Conservation (phyloP, 2,888 invertebrate genomes). For the Pyralis farinalis region DNA sequence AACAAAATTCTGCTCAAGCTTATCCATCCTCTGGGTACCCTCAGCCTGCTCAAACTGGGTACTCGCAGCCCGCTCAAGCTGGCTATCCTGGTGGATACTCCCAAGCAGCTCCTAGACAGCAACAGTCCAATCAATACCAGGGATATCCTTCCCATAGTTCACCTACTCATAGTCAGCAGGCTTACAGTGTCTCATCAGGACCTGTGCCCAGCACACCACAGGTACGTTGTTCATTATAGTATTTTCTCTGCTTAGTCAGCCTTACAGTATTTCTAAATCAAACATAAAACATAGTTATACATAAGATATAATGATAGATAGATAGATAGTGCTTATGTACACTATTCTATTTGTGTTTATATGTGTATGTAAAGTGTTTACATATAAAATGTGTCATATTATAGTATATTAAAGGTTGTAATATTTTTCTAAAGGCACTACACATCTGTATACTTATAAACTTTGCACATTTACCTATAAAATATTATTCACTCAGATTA, state of each 20-base stretch:
- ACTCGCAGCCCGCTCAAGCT: constrained; percentile 18
- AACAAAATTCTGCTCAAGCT: background rate
- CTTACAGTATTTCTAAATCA: too few species aligned
- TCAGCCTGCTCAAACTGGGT: constrained; percentile 19
- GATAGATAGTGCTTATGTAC: too few species aligned
- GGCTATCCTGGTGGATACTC: constrained; percentile 26
- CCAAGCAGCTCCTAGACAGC: constrained; percentile 25
- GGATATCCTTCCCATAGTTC: constrained; percentile 41
- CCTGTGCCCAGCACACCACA: constrained; percentile 39
- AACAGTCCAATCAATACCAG: constrained; percentile 48
- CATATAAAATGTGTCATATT: too few species aligned
- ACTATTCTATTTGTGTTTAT: too few species aligned
- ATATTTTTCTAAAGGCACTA: too few species aligned
- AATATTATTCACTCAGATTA: too few species aligned
- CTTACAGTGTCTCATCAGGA: constrained; percentile 47
- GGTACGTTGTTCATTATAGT: constrained; percentile 42
- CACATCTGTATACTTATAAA: too few species aligned
- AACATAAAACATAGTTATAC: too few species aligned
- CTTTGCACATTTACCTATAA: too few species aligned
- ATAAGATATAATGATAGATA: too few species aligned
- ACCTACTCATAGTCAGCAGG: constrained; percentile 38
- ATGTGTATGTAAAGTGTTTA: too few species aligned
- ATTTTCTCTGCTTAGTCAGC: constrained; percentile 8
- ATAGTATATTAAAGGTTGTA: too few species aligned
- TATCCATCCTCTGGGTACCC: constrained; percentile 21